phyloP scores from a whole-genome alignment of 1,140 invertebrate species.

The Pseudachorutes palmiensis region DNA sequence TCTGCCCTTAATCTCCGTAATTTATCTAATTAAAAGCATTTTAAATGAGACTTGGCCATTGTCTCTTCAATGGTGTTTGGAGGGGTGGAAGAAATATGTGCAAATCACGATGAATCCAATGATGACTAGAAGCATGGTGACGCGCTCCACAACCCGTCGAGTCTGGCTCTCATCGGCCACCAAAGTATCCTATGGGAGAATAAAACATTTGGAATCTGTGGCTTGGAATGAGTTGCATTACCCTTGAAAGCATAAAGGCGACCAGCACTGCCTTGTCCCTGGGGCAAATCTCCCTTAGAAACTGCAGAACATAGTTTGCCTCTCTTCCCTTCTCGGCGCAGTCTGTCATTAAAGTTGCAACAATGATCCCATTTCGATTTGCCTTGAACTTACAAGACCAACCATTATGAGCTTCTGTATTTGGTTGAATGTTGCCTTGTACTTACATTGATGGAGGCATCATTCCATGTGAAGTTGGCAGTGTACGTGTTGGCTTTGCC shows the following conservation, averaged over 20 bases:
- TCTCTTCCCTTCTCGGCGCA: neutral
- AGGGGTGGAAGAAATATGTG: neutral
- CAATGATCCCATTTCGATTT: neutral
- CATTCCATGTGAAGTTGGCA: neutral
- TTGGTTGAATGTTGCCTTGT: neutral
- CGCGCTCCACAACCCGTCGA: neutral
- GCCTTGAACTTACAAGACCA: neutral
- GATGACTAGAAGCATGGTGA: neutral
- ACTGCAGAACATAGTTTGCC: neutral
- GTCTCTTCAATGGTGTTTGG: neutral
- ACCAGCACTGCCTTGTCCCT: conserved; percentile 1
- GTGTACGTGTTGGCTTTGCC: neutral
- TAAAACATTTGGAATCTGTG: neutral
- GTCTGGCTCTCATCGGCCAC: neutral
- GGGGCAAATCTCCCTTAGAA: neutral
- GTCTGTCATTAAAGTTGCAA: neutral
- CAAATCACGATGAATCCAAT: neutral
- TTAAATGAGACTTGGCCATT: neutral
- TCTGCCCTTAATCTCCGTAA: neutral
- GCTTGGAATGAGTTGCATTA: neutral
- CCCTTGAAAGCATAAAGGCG: neutral
- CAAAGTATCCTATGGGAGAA: neutral
- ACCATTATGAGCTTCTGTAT: neutral
- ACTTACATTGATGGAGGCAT: conserved; percentile 3
- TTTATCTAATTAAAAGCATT: neutral